A percentile compares a stretch with the other conserved stretches of the same genome.
phyloP scores from a whole-genome alignment of 2,888 invertebrate species.

The Philopedon plagiatum region DNA sequence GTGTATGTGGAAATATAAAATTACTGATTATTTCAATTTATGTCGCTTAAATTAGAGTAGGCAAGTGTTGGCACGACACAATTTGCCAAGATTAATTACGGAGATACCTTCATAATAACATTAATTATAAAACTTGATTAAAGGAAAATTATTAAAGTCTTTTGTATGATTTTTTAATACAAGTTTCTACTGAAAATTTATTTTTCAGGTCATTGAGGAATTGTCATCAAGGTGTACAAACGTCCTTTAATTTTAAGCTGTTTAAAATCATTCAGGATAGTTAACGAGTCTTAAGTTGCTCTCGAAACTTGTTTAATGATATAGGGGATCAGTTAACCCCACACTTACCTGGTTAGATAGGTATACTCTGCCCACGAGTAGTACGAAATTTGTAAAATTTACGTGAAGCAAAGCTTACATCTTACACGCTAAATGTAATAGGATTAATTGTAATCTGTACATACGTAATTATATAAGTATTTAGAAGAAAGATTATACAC shows the following conservation, averaged over 20 bases:
- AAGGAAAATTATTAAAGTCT: neutral
- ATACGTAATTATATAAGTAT: too few species aligned
- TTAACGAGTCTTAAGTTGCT: neutral
- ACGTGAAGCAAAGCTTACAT: too few species aligned
- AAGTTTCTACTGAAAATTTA: neutral
- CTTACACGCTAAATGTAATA: too few species aligned
- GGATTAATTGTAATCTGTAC: too few species aligned
- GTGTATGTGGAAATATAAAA: neutral
- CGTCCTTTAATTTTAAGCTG: neutral
- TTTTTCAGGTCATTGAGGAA: too few species aligned
- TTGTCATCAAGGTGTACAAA: neutral
- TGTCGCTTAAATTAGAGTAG: constrained; percentile 24
- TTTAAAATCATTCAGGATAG: neutral
- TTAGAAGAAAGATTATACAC: too few species aligned
- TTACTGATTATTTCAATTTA: constrained; percentile 36
- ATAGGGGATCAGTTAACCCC: constrained; percentile 12
- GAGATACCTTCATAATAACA: constrained; percentile 26
- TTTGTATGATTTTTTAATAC: neutral
- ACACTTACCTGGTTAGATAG: too few species aligned
- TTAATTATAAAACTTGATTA: constrained; percentile 21
- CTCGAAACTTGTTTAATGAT: constrained; percentile 12
- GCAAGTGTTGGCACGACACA: constrained; percentile 44
- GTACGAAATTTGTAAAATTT: too few species aligned
- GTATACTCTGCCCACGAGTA: too few species aligned
- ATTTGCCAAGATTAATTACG: constrained; percentile 40